phyloP scores from a whole-genome alignment of 2,797 vertebrate genomes.

The Denticeps clupeoides region DNA sequence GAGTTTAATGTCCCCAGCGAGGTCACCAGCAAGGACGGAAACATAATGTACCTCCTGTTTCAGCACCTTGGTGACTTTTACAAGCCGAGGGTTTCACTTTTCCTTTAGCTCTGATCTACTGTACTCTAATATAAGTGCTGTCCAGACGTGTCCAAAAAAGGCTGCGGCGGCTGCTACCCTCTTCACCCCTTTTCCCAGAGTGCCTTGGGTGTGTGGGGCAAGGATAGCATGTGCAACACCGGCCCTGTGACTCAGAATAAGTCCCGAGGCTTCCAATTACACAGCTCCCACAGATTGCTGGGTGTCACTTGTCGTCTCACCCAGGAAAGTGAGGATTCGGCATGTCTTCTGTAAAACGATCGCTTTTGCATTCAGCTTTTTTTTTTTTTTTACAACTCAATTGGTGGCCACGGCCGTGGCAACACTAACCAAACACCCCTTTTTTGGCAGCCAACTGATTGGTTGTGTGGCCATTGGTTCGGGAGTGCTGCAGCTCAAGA shows the following conservation, averaged over 20 bases:
- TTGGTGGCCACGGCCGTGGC: conserved; percentile 19
- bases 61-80: too few species aligned
- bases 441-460: conserved; percentile 14
- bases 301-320: conserved; percentile 54
- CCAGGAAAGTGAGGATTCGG: conserved; percentile 52
- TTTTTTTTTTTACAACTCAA: conserved; percentile 19
- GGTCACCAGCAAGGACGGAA: too few species aligned
- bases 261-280: conserved; percentile 57
- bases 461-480: not conserved
- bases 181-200: conserved; percentile 43
- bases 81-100: conserved; percentile 6
- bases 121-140: not conserved
- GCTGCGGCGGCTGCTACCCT: conserved; percentile 29
- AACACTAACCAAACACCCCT: conserved; percentile 13
- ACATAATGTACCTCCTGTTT: too few species aligned
- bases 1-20: too few species aligned
- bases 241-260: conserved; percentile 53
- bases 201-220: conserved; percentile 27
- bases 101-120: too few species aligned
- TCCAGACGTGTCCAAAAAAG: conserved; percentile 57
- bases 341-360: conserved; percentile 57
- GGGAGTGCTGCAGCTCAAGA: too few species aligned
- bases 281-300: conserved; percentile 54
- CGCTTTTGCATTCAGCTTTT: conserved; percentile 33
- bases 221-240: conserved; percentile 7